These are phyloP conservation scores for Rhamphomyia laevipes DNA, from an alignment of 2,888 invertebrate genomes.

Conservation along the genomic window DNA sequence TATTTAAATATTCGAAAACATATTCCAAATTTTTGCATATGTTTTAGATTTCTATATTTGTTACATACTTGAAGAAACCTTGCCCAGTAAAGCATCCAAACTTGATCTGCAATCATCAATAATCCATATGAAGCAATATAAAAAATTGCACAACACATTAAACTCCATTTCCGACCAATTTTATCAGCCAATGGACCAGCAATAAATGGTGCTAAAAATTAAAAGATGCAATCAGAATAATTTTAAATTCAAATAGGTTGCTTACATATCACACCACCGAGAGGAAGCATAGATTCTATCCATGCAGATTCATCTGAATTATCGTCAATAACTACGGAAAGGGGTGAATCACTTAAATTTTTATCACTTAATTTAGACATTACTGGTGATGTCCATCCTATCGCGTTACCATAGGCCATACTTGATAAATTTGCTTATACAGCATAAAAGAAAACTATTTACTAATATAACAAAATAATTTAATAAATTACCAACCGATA, in stretches of 20 bases:
- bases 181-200: slow-evolving; percentile 55
- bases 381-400: slow-evolving; percentile 68
- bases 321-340: slow-evolving; percentile 34
- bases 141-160: slow-evolving; percentile 52
- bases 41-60: neutral
- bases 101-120: slow-evolving; percentile 48
- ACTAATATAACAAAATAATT: neutral
- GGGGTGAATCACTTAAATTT: slow-evolving; percentile 37
- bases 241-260: neutral
- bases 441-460: too few relatives aligned
- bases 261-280: slow-evolving; percentile 54
- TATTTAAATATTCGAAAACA: neutral
- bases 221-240: neutral
- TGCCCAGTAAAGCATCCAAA: slow-evolving; percentile 43
- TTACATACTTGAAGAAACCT: slow-evolving; percentile 28
- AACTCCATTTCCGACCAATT: slow-evolving; percentile 56
- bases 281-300: slow-evolving; percentile 58
- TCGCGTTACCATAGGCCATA: slow-evolving; percentile 52
- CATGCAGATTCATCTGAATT: slow-evolving; percentile 51
- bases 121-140: slow-evolving; percentile 58
- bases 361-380: slow-evolving; percentile 45
- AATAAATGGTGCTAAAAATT: slow-evolving; percentile 48
- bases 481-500: slow-evolving; percentile 39
- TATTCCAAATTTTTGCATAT: too few relatives aligned
- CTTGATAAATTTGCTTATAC: slow-evolving; percentile 53